These are phyloP conservation scores for Habrosyne pyritoides DNA, from an alignment of 2,888 invertebrate genomes.

Conservation along the genomic window DNA sequence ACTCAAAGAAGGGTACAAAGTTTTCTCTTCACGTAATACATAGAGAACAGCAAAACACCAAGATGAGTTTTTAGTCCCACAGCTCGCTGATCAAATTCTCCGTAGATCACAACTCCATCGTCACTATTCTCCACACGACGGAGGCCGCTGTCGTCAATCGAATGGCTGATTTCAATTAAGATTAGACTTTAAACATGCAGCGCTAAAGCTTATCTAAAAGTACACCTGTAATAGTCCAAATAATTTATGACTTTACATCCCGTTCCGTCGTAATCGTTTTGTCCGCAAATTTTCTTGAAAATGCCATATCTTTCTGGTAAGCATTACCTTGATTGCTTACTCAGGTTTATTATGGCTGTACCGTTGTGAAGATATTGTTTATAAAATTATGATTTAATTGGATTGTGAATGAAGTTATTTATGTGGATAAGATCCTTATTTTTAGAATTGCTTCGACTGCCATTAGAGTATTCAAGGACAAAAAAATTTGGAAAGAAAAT, in stretches of 20 bases:
- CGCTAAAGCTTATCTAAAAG: slow-evolving; percentile 78
- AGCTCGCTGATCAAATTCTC: slow-evolving; percentile 20
- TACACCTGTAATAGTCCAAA: slow-evolving; percentile 80
- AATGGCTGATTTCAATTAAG: slow-evolving; percentile 82
- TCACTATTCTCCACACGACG: slow-evolving; percentile 54
- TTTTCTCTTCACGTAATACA: too few species aligned
- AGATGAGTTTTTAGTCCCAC: too few species aligned
- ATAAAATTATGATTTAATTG: too few species aligned
- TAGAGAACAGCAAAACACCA: too few species aligned
- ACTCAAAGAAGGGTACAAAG: too few species aligned
- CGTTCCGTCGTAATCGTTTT: slow-evolving; percentile 48
- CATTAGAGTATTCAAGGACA: too few species aligned
- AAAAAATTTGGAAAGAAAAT: too few species aligned
- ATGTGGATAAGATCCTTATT: too few species aligned
- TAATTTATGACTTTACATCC: slow-evolving; percentile 68
- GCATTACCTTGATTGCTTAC: slow-evolving; percentile 12
- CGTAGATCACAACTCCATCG: slow-evolving; percentile 33
- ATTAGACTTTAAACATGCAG: slow-evolving; percentile 77
- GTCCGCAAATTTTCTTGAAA: slow-evolving; percentile 42
- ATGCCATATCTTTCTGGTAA: neutral
- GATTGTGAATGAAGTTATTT: too few species aligned
- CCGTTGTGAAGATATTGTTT: neutral
- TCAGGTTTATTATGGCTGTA: neutral
- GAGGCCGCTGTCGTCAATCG: slow-evolving; percentile 76
- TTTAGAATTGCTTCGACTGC: too few species aligned